Evolutionary conservation across 2,113 vertebrate species (phyloP).

Genomic region (Vidua chalybeata): DNA sequence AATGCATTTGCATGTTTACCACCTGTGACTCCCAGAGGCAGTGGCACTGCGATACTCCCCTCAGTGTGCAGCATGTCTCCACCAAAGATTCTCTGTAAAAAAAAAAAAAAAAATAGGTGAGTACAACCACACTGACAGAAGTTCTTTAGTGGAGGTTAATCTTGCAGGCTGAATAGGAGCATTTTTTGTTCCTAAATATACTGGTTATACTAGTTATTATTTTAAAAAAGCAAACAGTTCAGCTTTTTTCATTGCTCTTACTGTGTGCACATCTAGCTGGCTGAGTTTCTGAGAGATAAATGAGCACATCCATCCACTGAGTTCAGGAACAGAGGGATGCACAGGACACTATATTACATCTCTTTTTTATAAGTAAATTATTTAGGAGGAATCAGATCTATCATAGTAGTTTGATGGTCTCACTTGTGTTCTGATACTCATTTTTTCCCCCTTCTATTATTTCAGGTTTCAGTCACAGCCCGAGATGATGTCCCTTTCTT

Average conservation of each 20-base stretch:
- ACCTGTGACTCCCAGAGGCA: not conserved
- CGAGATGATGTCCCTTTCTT: conserved; percentile 74
- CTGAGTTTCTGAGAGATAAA: not conserved
- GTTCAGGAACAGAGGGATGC: not conserved
- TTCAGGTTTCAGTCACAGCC: conserved; percentile 75
- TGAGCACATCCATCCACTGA: not conserved
- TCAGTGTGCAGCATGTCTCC: not conserved
- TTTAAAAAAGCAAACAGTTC: not conserved
- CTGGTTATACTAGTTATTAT: not conserved
- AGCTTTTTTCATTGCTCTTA: not conserved
- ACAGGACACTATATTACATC: not conserved
- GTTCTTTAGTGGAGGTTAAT: not conserved
- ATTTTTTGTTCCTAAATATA: not conserved
- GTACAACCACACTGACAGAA: not conserved
- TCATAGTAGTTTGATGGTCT: not conserved
- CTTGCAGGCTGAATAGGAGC: not conserved
- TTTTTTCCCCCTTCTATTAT: not conserved
- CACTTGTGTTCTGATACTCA: not conserved
- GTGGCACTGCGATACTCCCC: not conserved
- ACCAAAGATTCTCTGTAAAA: not conserved
- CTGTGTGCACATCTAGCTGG: not conserved
- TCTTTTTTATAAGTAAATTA: not conserved
- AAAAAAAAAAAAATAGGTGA: not conserved
- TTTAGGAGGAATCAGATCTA: not conserved
- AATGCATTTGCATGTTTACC: not conserved